Percentiles rank a stretch among this genome's conserved stretches.
These are phyloP conservation scores for Aegithalos caudatus DNA, from an alignment of 2,113 vertebrate species.

Conservation along the genomic window DNA sequence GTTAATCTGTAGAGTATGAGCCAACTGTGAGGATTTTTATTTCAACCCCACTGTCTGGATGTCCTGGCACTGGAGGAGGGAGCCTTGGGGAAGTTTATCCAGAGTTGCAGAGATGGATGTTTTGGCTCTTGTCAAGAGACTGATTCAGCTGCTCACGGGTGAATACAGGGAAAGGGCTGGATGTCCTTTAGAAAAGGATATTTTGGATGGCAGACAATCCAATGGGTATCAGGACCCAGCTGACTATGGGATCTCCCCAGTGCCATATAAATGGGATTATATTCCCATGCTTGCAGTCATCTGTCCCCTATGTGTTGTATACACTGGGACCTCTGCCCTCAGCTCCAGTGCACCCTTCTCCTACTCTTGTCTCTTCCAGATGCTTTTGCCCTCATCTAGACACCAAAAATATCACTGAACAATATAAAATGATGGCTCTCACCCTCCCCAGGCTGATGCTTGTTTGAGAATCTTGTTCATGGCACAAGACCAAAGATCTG, in stretches of 20 bases:
- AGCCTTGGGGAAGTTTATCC: not conserved
- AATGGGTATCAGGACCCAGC: not conserved
- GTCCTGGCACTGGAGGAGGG: not conserved
- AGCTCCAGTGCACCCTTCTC: not conserved
- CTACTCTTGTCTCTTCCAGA: not conserved
- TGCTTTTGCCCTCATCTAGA: not conserved
- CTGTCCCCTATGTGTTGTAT: not conserved
- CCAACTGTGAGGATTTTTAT: not conserved
- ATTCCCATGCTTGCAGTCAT: not conserved
- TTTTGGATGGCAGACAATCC: not conserved
- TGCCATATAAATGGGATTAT: not conserved
- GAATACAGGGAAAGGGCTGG: not conserved
- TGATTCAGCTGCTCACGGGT: not conserved
- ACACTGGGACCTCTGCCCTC: not conserved
- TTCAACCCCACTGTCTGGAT: not conserved
- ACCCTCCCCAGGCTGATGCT: not conserved
- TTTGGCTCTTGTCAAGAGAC: not conserved
- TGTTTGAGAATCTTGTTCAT: accelerated
- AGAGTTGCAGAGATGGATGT: not conserved
- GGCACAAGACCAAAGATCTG: not conserved
- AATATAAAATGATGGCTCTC: not conserved
- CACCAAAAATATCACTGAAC: not conserved
- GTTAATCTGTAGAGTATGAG: not conserved
- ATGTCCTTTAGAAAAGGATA: not conserved
- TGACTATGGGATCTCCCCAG: not conserved